phyloP scores from a whole-genome alignment of 2,113 vertebrate genomes.

The Zingel zingel region DNA sequence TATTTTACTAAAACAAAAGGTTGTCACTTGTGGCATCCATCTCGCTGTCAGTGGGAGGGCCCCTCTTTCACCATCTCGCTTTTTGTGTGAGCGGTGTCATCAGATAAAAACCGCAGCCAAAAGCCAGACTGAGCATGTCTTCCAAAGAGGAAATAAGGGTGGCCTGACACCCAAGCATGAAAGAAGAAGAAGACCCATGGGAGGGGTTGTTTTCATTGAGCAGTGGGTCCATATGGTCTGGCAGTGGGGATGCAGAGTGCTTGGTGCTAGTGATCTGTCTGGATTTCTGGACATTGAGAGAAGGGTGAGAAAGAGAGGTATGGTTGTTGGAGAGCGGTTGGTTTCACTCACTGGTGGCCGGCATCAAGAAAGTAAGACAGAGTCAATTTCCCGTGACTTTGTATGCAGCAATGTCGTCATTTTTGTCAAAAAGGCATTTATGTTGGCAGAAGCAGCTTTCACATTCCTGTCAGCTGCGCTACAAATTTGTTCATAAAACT shows the following conservation, averaged over 20 bases:
- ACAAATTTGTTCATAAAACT: constrained; percentile 23
- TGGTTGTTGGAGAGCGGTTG: constrained; percentile 38
- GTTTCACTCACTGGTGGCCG: constrained; percentile 41
- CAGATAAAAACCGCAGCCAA: constrained; percentile 62
- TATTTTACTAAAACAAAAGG: constrained; percentile 81
- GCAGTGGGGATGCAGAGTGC: constrained; percentile 34
- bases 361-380: constrained; percentile 46
- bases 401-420: constrained; percentile 52
- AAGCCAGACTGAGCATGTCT: constrained; percentile 66
- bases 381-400: constrained; percentile 70
- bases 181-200: constrained; percentile 52
- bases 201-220: constrained; percentile 45
- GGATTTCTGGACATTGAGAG: constrained; percentile 13
- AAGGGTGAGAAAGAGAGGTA: constrained; percentile 8
- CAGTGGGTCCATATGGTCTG: constrained; percentile 36
- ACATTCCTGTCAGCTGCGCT: constrained; percentile 46
- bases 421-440: constrained; percentile 47
- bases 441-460: constrained; percentile 47
- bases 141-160: constrained; percentile 65
- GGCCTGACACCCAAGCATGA: constrained; percentile 68
- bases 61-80: constrained; percentile 65
- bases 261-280: constrained; percentile 56
- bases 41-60: constrained; percentile 76
- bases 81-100: constrained; percentile 75
- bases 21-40: constrained; percentile 83